Evolutionary conservation across 2,888 invertebrate species (phyloP), one percentile per base, ranked within the genome.

Genomic region (Mythimna vitellina): DNA sequence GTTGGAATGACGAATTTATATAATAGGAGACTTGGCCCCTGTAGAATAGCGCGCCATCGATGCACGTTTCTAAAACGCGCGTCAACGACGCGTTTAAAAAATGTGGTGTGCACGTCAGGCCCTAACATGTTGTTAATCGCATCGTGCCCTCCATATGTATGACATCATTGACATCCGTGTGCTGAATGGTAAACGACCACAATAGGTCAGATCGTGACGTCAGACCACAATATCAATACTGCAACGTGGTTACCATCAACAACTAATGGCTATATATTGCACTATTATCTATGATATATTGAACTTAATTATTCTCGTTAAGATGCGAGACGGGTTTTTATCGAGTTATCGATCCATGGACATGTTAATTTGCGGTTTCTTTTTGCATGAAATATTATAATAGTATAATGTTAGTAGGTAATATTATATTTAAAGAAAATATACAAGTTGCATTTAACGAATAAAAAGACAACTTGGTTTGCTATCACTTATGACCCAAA

Each of bases 201-300:
- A 66, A 78, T 73, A 86, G 83, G 87, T 82, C 76, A 80, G 17
- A 46, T 20, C 25, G 53, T 84, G 86, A 78, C 82, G 82, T 84
- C 85, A 86, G 46, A 14, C 3, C 5, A 32, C 38, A 83, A 32
- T 32, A 79, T 72, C 53, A 82, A 73, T 69, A 80, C 65, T 84
- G 66, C 54, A 70, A 60, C 66, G 63, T 51, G 58, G 12, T 66
- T 65, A 35, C 12, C 49, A 25, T 60, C 14, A 51, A 66, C 49
- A 51, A 32, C 14, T 58, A 63, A 69, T 69, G 38, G 51, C 5
- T 58, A n/a, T 63, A 22, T 62, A 81, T 14, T 61, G 49, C 65
- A 61, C 53, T 65, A 56, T 65, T 61, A 69, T 35, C 9, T 66
- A 64, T 70, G 80, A 79, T 79, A 73, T 73, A 79, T 73, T 67